These are phyloP conservation scores for Varanus salvator DNA, from an alignment of 2,113 vertebrate species.

Conservation along the genomic window DNA sequence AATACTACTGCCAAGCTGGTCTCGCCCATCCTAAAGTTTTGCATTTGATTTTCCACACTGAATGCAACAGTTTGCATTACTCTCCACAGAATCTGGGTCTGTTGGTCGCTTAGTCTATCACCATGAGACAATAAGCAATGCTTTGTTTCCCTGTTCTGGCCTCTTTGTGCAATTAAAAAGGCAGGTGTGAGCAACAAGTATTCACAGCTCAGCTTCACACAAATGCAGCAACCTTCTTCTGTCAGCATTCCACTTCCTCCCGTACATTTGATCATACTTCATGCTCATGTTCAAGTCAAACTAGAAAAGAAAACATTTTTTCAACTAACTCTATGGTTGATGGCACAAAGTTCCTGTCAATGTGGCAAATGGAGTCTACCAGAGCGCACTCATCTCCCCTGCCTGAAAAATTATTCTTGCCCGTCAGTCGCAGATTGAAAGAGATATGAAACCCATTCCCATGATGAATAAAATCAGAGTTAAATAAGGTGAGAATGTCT, in stretches of 20 bases:
- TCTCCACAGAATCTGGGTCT: not conserved
- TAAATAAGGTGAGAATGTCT: slow-evolving; percentile 67
- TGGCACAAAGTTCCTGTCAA: slow-evolving; percentile 60
- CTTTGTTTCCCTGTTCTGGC: not conserved
- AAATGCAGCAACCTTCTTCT: slow-evolving; percentile 18
- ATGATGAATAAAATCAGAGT: slow-evolving; percentile 61
- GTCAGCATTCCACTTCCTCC: not conserved
- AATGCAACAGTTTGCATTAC: not conserved
- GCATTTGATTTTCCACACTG: not conserved
- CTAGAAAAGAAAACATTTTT: slow-evolving; percentile 62
- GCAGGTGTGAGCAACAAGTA: slow-evolving; percentile 22
- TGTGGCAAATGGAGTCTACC: slow-evolving; percentile 66
- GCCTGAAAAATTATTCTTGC: slow-evolving; percentile 67
- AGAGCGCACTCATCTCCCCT: slow-evolving; percentile 36
- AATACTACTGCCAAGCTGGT: not conserved
- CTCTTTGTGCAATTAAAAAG: not conserved
- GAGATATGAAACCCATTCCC: slow-evolving; percentile 58
- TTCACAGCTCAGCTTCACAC: not conserved
- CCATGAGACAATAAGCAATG: not conserved
- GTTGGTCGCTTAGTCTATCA: not conserved
- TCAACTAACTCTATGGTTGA: slow-evolving; percentile 48
- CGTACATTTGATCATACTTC: slow-evolving; percentile 30
- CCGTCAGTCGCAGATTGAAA: slow-evolving; percentile 55
- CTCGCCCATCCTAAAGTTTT: not conserved
- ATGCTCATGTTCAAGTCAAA: slow-evolving; percentile 1